Evolutionary conservation across 1,140 invertebrate species (phyloP), one percentile per base, ranked within the genome.

Genomic region (Lutraria rhynchaena): DNA sequence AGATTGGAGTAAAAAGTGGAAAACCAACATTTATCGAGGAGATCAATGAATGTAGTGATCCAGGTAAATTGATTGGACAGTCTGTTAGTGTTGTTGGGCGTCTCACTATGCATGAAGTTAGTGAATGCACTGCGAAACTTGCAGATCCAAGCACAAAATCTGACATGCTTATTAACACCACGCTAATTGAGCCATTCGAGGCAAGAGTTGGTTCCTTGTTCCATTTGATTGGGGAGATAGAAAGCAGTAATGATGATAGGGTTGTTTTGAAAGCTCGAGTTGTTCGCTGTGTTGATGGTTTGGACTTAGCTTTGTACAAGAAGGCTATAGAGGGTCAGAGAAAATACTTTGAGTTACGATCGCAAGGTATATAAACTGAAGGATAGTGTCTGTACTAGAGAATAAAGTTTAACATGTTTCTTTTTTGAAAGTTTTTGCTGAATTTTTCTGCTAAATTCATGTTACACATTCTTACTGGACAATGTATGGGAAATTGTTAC

Each of bases 171-270:
- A 57, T 89, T 15, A 80, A 88, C 60, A 89, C 88, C 2, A 57
- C 63, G 3, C 76, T 89, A 2, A 81, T 87, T 55, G 88, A 88
- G 74, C 87, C 88, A 1, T 87, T 89, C 53, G 58, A 70, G n/a
- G 83, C 81, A 22, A 81, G 51, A 37, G 41, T 67, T 44, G 87
- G 87, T 2, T 85, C 85, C 24, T 61, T 88, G 44, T 87, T 89
- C 67, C 85, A 88, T 49, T 53, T 88, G 46, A 85, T 89, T 35
- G 88, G 88, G 11, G 87, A 89, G 41, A 19, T 88, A 13, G 82
- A 83, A 27, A 51, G 76, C 9, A 57, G 35, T n/a, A 11, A n/a
- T 0, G 37, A 75, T 13, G 33, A 81, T 15, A 17, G 33, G 15
- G 29, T 82, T n/a, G 31, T 81, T 13, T 60, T 89, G 29, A 81